Evolutionary conservation across 2,797 vertebrate genomes (phyloP).

Genomic region (Diceros bicornis): DNA sequence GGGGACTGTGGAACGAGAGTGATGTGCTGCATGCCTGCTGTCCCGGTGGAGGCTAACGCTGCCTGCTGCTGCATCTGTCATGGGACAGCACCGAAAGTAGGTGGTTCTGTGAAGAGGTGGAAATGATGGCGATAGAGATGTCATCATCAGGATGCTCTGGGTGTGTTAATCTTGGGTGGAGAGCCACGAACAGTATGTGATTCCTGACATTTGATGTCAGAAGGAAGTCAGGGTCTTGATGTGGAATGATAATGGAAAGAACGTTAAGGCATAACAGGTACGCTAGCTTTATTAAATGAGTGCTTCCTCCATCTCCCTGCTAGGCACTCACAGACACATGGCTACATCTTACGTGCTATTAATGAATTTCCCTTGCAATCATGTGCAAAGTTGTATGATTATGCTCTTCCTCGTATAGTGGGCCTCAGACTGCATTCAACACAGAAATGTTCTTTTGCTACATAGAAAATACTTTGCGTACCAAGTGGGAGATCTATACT

Average conservation of each 20-base stretch:
- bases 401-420: fast-evolving
- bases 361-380: fast-evolving
- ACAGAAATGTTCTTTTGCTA: not conserved
- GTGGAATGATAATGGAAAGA: fast-evolving
- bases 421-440: not conserved
- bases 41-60: fast-evolving
- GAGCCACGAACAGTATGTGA: not conserved
- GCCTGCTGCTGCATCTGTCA: fast-evolving
- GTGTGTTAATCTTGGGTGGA: not conserved
- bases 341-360: fast-evolving
- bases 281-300: fast-evolving
- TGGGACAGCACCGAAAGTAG: fast-evolving
- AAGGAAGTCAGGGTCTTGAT: not conserved
- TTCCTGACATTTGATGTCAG: not conserved
- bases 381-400: fast-evolving
- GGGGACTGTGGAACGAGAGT: fast-evolving
- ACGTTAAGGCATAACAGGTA: fast-evolving
- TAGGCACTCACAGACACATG: fast-evolving
- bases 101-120: not conserved
- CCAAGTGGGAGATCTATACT: not conserved
- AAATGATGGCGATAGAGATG: fast-evolving
- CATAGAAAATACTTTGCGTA: not conserved
- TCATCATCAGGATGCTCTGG: not conserved
- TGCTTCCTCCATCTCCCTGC: fast-evolving
- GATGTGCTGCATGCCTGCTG: fast-evolving